These are phyloP conservation scores for Platypus cylindrus DNA, from an alignment of 2,888 invertebrate species.

Conservation along the genomic window DNA sequence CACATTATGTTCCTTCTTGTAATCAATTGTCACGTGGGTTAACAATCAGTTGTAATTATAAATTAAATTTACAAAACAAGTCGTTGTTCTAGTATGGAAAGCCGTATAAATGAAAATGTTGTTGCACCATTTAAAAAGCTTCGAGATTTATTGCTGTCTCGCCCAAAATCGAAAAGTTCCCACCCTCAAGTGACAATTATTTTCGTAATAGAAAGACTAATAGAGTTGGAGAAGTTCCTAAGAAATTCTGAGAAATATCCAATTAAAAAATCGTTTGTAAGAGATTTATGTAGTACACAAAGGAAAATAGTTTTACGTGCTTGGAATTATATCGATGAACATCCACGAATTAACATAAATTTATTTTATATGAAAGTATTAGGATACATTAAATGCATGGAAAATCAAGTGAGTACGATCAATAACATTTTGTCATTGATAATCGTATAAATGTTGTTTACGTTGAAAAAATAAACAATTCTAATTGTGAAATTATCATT, in stretches of 20 bases:
- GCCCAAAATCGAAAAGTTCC: constrained; percentile 11
- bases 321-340: constrained; percentile 31
- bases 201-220: constrained; percentile 28
- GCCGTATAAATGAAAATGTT: constrained; percentile 31
- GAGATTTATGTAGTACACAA: constrained; percentile 30
- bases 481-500: no score
- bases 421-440: no score
- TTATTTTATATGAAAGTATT: constrained; percentile 31
- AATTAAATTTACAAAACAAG: no score
- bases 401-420: constrained; percentile 27
- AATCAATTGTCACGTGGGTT: no score
- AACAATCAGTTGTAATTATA: no score
- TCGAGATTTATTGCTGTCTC: constrained; percentile 26
- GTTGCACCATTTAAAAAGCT: constrained; percentile 33
- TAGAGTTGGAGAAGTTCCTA: constrained; percentile 29
- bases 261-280: constrained; percentile 27
- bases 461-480: no score
- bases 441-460: no score
- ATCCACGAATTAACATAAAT: constrained; percentile 32
- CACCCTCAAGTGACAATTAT: constrained; percentile 14
- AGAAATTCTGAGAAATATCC: constrained; percentile 22
- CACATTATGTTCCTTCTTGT: no score
- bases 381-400: constrained; percentile 33
- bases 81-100: constrained; percentile 24
- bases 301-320: constrained; percentile 31